Base-by-base conservation (phyloP, 2,888 invertebrate genomes). In the Halictus quadricinctus region DNA sequence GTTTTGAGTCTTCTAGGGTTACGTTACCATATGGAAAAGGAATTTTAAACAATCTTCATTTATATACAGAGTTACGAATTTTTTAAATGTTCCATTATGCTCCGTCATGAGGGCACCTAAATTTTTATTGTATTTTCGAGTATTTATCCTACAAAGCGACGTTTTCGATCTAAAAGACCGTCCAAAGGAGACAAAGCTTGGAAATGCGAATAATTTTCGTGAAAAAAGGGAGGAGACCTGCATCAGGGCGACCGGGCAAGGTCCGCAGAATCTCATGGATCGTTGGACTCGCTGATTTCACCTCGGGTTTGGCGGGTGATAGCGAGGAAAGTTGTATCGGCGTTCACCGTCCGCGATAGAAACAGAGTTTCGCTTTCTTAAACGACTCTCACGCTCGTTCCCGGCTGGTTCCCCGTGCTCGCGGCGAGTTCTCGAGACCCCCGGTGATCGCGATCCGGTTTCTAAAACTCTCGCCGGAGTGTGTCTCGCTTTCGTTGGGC, bases 301-400 rank as follows among this genome's bases (percentile, higher is more conserved):
- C 90, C 82, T 79, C 72, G 72, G 79, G 77, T 83, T 84, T 79
- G 84, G 76, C n/a, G 78, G 76, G 82, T 36, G 85, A 89, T 87
- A 88, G 83, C 83, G 72, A 80, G 84, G 89, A 89, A 88, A 89
- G 89, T 88, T 77, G 81, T 80, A 29, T 76, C 80, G 73, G 70
- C 69, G 84, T 58, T 74, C 79, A 64, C 82, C 76, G 72, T 72
- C 76, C 83, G 41, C 66, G 66, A 83, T 75, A 76, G 85, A 82
- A 87, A 80, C 80, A 88, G 88, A 88, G 91, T 93, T 91, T 93
- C 93, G 92, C 93, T 93, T 93, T 93, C 93, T 91, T 91, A 85
- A 89, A 88, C 89, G 88, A 89, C 88, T 85, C 90, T 91, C 91
- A 88, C 90, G 88, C 90, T 90, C 89, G 85, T 86, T 90, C 87